Percentiles rank a stretch among this genome's conserved stretches.
These are phyloP conservation scores for Machaerirhynchus nigripectus DNA, from an alignment of 2,113 vertebrate species.

Conservation along the genomic window DNA sequence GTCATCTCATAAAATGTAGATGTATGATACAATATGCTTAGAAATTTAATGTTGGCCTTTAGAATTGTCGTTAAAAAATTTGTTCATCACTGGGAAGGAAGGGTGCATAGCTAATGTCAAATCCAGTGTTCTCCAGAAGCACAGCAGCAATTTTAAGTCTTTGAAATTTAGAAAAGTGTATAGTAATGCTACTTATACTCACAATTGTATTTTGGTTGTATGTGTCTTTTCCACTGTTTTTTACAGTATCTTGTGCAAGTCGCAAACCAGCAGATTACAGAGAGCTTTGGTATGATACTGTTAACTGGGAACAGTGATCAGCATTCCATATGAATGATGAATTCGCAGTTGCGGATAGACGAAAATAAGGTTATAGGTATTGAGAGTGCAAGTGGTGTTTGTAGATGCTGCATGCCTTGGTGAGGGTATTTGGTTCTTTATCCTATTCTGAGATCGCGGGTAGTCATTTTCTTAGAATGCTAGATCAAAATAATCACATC, in stretches of 20 bases:
- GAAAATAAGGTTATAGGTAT: not conserved
- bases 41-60: not conserved
- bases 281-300: not conserved
- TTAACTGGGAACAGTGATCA: not conserved
- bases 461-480: not conserved
- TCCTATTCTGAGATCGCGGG: not conserved
- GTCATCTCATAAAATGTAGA: not conserved
- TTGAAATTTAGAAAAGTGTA: not conserved
- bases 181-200: not conserved
- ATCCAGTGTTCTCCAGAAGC: not conserved
- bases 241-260: not conserved
- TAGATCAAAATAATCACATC: not conserved
- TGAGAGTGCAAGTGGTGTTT: not conserved
- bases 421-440: not conserved
- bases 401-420: not conserved
- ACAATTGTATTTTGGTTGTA: not conserved
- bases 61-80: not conserved
- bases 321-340: not conserved
- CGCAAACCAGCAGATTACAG: not conserved
- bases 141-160: not conserved
- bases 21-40: not conserved
- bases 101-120: not conserved
- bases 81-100: rapidly evolving
- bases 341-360: not conserved
- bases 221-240: not conserved